Base-by-base conservation (phyloP, 2,888 invertebrate species). In the Neoascia interrupta region DNA sequence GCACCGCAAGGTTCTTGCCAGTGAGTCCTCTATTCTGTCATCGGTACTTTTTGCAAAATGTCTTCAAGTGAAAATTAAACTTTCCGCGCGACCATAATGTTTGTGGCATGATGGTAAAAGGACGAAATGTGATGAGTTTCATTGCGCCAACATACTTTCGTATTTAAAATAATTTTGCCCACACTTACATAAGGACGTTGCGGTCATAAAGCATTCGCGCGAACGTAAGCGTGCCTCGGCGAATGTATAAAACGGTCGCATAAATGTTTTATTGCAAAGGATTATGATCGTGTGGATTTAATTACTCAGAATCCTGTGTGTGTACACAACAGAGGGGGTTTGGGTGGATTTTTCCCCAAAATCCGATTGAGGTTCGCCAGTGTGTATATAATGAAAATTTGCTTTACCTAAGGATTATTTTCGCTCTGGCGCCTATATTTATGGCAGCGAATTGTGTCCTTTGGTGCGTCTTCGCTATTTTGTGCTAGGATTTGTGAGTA, bases 211-310 rank as follows among this genome's bases (percentile, higher is more conserved):
- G 28, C 26, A 31, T 28, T 39, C 26, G n/a, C 19, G 28, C 18
- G 37, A 16, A 13, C 19, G 28, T 19, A 49, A 39, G 49, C 26
- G 28, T 45, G 53, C 23, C 45, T 34, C 18, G 34, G 34, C 36
- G 13, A 45, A 45, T 47, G 36, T 39, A 28, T 31, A 54, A 18
- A 66, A 56, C 31, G 26, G 28, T 13, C 37, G 28, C 45, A 54
- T 66, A 66, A 66, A 66, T 66, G 26, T 56, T 66, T 66, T 66
- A 66, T 66, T 66, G 47, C 66, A 37, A 56, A 37, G 56, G 54
- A 54, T 66, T 66, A 66, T 66, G 54, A 56, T 54, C 45, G 47
- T 45, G 28, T 54, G 66, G 54, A 66, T 47, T 66, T 66, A 66
- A 66, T 66, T 66, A 54, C 54, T 37, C 21, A 18, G 37, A 45